A percentile compares a stretch with the other conserved stretches of the same genome.
Conservation (phyloP, 2,797 vertebrate species). For the Anolis apletophallus region DNA sequence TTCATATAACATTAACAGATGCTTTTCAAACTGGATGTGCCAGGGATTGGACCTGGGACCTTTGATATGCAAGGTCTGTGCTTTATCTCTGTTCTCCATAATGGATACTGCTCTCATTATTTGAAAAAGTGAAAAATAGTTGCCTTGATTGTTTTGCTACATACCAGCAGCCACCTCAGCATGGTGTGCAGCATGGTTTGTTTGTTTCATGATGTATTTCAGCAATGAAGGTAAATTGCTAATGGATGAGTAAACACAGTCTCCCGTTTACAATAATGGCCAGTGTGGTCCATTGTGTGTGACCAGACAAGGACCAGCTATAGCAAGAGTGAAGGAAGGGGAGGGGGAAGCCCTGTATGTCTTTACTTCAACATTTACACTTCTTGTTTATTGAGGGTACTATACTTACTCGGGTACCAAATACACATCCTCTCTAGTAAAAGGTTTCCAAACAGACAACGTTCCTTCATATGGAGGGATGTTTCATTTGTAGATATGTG, state of each 20-base stretch:
- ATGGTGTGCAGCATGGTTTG: no score
- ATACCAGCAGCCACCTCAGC: not conserved
- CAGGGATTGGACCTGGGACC: not conserved
- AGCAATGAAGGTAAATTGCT: not conserved
- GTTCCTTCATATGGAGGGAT: not conserved
- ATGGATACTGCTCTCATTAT: not conserved
- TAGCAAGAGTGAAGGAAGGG: no score
- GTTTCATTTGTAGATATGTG: not conserved
- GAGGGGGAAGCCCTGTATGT: not conserved
- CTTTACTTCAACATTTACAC: not conserved
- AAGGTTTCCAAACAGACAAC: not conserved
- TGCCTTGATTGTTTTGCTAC: not conserved
- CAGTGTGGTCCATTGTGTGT: not conserved
- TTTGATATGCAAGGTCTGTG: not conserved
- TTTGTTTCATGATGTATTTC: not conserved
- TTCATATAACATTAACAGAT: not conserved
- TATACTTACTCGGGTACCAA: not conserved
- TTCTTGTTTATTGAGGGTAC: not conserved
- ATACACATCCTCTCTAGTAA: not conserved
- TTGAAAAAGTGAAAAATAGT: not conserved
- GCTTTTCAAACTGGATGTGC: not conserved
- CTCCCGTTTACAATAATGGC: not conserved
- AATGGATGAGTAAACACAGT: not conserved
- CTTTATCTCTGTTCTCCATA: not conserved
- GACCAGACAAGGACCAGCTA: not conserved